Conservation (phyloP, 2,113 vertebrate species). For the Echinops telfairi region DNA sequence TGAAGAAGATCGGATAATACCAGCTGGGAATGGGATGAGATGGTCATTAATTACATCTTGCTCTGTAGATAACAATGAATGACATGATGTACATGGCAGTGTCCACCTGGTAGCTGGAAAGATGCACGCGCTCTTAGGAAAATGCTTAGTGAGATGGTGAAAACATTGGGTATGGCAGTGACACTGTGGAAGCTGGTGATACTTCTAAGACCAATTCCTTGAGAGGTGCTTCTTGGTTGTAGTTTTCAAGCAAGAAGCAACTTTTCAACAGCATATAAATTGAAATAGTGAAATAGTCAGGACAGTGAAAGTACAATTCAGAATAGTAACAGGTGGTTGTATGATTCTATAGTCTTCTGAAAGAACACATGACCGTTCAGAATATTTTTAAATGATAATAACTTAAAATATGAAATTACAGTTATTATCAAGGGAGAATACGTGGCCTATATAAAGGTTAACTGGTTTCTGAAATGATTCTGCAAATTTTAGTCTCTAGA, state of each 20-base stretch:
- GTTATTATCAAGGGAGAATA: slow-evolving; percentile 19
- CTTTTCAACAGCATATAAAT: slow-evolving; percentile 38
- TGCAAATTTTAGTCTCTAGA: slow-evolving; percentile 29
- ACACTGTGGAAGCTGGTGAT: slow-evolving; percentile 3
- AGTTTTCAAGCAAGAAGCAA: neutral
- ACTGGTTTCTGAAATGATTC: slow-evolving; percentile 48
- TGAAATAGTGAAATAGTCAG: neutral
- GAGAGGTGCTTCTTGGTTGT: neutral
- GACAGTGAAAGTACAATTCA: slow-evolving; percentile 37
- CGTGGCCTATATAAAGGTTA: slow-evolving; percentile 35
- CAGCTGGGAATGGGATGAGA: neutral
- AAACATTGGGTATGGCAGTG: slow-evolving; percentile 20
- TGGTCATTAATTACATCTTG: slow-evolving; percentile 17
- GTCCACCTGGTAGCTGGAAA: neutral
- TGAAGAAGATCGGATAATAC: slow-evolving; percentile 3
- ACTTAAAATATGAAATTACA: slow-evolving; percentile 14
- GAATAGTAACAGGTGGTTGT: slow-evolving; percentile 21
- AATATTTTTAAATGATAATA: slow-evolving; percentile 23
- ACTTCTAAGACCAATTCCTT: neutral
- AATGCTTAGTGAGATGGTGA: neutral
- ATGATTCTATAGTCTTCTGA: slow-evolving; percentile 15
- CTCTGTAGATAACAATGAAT: neutral
- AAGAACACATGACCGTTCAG: neutral
- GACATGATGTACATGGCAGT: neutral
- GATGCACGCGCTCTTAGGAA: neutral